Evolutionary conservation across 2,113 vertebrate species (phyloP), one percentile per base, ranked within the genome.

Genomic region (Podarcis raffonei): DNA sequence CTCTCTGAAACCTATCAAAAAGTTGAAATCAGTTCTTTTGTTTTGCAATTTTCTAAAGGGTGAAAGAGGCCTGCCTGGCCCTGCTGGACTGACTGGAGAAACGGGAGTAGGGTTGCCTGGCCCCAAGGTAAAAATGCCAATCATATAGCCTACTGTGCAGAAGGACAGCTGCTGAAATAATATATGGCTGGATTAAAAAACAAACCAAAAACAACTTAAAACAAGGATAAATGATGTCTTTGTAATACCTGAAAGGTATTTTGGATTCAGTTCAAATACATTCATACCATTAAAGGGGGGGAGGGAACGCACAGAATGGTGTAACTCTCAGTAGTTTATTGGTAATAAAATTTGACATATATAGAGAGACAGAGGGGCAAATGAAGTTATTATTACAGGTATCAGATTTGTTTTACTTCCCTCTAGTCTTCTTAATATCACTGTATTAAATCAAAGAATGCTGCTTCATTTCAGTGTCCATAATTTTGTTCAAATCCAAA

Each of bases 101-200:
- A 97, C 95, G 91, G 98, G 98, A 86, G 94, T 98, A 90, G 98
- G 98, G 94, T 94, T 98, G 84, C 96, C 97, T 88, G 98, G 98
- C 77, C 94, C 97, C 93, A 99, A 99, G 96, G 98, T 98, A 96
- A 89, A 91, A 90, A 90, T 4, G 71, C 62, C 35, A 85, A 23
- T 93, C 78, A 79, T 84, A 53, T 87, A 87, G 27, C 68, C 0
- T 77, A 81, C 66, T 86, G 16, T 16, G 12, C 9, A 65, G 48
- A 88, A 87, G 16, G 89, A 81, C 81, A 59, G 87, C 20, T 90
- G 68, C 5, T 90, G n/a, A 93, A 59, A 77, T 89, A 89, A 87
- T 78, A 89, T 53, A 79, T 90, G 9, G 35, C 66, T 32, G 35
- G 78, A 90, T 9, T 30, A 62, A 62, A 62, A 48, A 85, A 48